Base-by-base conservation (phyloP, 2,888 invertebrate genomes). In the Trissoscelio sp. region DNA sequence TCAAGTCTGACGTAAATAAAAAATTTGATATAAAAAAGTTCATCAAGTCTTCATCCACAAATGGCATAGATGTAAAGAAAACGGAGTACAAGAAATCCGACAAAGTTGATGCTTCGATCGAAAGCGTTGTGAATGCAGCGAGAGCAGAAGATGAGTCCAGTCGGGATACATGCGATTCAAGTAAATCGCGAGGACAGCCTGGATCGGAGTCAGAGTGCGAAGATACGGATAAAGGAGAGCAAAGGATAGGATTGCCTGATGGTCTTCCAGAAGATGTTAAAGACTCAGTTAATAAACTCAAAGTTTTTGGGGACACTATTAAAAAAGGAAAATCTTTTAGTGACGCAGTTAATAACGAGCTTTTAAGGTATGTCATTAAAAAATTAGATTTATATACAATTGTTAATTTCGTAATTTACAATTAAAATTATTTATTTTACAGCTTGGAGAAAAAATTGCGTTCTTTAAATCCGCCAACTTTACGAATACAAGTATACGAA, bases 241-340 rank as follows among this genome's bases (percentile, higher is more conserved):
- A 89, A 12, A 89, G 77, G 37, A 42, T 48, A 37, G 57, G 89
- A 16, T 87, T 93, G 55, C 93, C 93, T 4, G 91, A 92, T 0
- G 89, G 90, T 75, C 89, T 93, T 75, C 91, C 93, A 5, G 90
- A 92, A 37, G 92, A 92, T 39, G 87, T 93, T 67, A 90, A 91
- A 80, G 91, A 91, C 55, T 88, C 92, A 24, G 90, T 93, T 64
- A 91, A 90, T 62, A 89, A 91, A 73, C 88, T 93, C 39, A 93
- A 93, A 86, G 85, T 87, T 16, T 39, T 58, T 4, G 74, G 89
- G 88, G 74, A 86, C 86, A 72, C 85, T 83, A 42, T 91, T 89
- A 34, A 92, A 90, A 84, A 92, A 92, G 82, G 92, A 92, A 93
- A 92, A 89, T 92, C 93, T 86, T 93, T 94, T 87, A 92, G 92